Evolutionary conservation across 1,140 invertebrate genomes (phyloP).

Genomic region (Drosophila nasuta): DNA sequence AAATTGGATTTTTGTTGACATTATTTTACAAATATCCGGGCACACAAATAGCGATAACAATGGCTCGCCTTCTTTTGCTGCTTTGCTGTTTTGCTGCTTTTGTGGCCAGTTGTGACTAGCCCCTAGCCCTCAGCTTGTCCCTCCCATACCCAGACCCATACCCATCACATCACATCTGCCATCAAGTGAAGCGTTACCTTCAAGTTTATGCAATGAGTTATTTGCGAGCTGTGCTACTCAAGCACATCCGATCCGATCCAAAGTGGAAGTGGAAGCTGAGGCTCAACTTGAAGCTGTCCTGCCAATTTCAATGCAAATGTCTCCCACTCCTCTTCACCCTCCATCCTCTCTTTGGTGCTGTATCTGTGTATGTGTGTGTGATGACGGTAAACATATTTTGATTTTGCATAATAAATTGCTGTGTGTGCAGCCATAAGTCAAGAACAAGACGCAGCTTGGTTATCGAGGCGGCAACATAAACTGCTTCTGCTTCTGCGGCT

Average conservation of each 20-base stretch:
- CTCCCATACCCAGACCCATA: too few species aligned
- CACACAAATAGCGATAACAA: constrained; percentile 51
- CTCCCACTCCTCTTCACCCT: neutral
- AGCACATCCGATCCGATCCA: constrained; percentile 37
- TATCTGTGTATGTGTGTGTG: constrained; percentile 19
- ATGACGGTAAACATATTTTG: constrained; percentile 49
- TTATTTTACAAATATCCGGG: constrained; percentile 81
- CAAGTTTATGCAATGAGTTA: constrained; percentile 38
- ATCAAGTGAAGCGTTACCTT: neutral
- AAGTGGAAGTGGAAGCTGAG: constrained; percentile 20
- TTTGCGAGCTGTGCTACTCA: constrained; percentile 36
- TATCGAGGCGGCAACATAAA: neutral
- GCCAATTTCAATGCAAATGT: constrained; percentile 41
- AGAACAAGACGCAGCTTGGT: neutral
- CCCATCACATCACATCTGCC: constrained; percentile 1
- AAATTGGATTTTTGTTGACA: constrained; percentile 84
- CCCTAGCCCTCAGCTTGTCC: neutral
- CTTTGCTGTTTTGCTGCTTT: neutral
- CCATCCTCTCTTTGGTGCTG: neutral
- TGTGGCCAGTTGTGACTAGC: constrained; percentile 23
- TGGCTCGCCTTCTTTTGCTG: neutral
- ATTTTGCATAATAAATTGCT: constrained; percentile 69
- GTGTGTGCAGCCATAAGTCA: constrained; percentile 30
- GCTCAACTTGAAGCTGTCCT: constrained; percentile 17
- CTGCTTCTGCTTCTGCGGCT: constrained; percentile 24